Base-by-base conservation (phyloP, 1,140 invertebrate species). In the Temnothorax nylanderi region DNA sequence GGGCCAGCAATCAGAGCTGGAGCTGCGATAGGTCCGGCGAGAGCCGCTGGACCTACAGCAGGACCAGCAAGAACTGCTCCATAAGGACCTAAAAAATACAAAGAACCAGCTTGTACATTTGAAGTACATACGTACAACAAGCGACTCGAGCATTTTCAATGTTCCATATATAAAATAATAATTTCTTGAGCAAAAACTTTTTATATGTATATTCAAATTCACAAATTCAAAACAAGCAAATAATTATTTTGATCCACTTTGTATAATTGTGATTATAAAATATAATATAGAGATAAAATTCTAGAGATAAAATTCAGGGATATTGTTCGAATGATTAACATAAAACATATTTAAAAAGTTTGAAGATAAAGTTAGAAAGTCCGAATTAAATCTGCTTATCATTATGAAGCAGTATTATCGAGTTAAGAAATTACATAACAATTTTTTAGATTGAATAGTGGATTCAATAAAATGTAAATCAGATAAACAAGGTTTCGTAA, bases 1-100 rank as follows among this genome's bases (percentile, higher is more conserved):
- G 95, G 95, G 32, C 94, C 95, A n/a, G 93, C 93, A 32, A 95
- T 94, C 1, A 95, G 65, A 26, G 94, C 93, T 10, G 94, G 94
- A 0, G 94, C 93, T 7, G 94, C 89, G 26, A 94, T 44, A 6
- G 95, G 94, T 1, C 95, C 95, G 13, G 94, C 86, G 5, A 95
- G 89, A 44, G 92, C 93, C 18, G 94, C 94, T 21, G 93, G 93
- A 49, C 89, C 92, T 11, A 87, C 92, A 18, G 89, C 82, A 3
- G 95, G 94, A 78, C 95, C 94, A 58, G 94, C 93, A 18, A 95
- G 82, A 6, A 94, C 91, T 0, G 93, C 89, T 80, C 94, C 94
- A 51, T 87, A 85, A 47, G n/a, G 78, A 85, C 88, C 92, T 93
- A 65, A 67, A 4, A 64, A 75, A 77, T 56, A n/a, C 18, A 44